Evolutionary conservation across 2,113 vertebrate genomes (phyloP).

Genomic region (Gallinago paraguaiae): DNA sequence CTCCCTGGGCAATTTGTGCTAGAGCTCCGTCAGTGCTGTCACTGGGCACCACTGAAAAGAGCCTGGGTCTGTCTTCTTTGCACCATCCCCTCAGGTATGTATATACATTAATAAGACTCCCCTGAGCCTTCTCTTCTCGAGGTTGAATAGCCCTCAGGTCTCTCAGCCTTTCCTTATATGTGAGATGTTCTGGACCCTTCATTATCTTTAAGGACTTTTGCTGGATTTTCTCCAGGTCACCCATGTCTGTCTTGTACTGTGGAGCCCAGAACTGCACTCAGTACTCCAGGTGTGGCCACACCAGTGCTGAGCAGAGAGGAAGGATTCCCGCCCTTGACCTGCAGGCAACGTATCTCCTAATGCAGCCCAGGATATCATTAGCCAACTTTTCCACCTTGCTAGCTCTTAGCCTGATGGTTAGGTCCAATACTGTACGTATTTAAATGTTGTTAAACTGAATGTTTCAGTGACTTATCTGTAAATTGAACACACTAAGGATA

Average conservation of each 20-base stretch:
- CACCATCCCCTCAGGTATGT: neutral
- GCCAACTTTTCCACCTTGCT: neutral
- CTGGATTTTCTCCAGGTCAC: neutral
- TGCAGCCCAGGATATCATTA: neutral
- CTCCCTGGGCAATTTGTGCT: too few relatives aligned
- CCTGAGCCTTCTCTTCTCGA: neutral
- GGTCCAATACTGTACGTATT: neutral
- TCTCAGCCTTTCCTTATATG: neutral
- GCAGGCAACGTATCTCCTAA: rapidly evolving
- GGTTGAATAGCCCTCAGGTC: neutral
- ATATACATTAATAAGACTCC: too few relatives aligned
- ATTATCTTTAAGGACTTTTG: neutral
- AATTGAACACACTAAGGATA: neutral
- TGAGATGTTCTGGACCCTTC: neutral
- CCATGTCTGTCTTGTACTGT: neutral
- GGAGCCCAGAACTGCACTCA: neutral
- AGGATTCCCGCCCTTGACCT: neutral
- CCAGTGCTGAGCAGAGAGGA: neutral
- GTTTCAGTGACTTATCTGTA: neutral
- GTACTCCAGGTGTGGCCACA: neutral
- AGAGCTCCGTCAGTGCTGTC: neutral
- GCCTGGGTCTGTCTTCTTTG: neutral
- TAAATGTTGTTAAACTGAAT: neutral
- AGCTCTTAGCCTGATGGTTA: neutral
- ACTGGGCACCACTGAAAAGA: neutral